Evolutionary conservation across 2,797 vertebrate species (phyloP), one percentile per base, ranked within the genome.

Genomic region (Nyctibius grandis): DNA sequence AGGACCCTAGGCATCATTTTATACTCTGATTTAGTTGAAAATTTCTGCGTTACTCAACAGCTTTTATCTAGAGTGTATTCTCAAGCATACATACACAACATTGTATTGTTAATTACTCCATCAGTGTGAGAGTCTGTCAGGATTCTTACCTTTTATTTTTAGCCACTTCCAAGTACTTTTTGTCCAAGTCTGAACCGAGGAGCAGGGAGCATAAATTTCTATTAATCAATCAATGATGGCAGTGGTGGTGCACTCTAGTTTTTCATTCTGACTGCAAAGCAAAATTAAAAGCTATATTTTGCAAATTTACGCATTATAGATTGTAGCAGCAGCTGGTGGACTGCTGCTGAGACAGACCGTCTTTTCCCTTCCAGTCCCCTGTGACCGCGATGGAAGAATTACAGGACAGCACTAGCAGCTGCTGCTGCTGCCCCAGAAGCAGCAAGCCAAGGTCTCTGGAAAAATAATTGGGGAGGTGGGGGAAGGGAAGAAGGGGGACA

Each of bases 261-360:
- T 96, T 93, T 95, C 91, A 79, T 96, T 96, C 85, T 95, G 95
- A 95, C 93, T 95, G 94, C 93, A 95, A 95, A 97, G 96, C 95
- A 96, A 94, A 97, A 97, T 93, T 95, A 95, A 96, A 97, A 96
- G 94, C 93, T 90, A 6, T 88, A 92, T 95, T 96, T 97, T 97
- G 97, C 96, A 97, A 97, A 97, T 97, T 88, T 95, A 60, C 54
- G 13, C 93, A 83, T 96, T 96, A 82, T 92, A 72, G 93, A 87
- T 83, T 21, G 89, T 33, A 83, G 96, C 19, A 0, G 97, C 97
- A 97, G 96, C 97, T 97, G 96, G 95, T 96, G 93, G 96, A 92
- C 96, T 97, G 95, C 95, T 94, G 97, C 96, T 94, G 95, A 96
- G 94, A 90, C 93, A 97, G 96, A 96, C 91, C 15, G 20, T 85